These are phyloP conservation scores for Monochamus saltuarius DNA, from an alignment of 1,140 invertebrate species.

Conservation along the genomic window DNA sequence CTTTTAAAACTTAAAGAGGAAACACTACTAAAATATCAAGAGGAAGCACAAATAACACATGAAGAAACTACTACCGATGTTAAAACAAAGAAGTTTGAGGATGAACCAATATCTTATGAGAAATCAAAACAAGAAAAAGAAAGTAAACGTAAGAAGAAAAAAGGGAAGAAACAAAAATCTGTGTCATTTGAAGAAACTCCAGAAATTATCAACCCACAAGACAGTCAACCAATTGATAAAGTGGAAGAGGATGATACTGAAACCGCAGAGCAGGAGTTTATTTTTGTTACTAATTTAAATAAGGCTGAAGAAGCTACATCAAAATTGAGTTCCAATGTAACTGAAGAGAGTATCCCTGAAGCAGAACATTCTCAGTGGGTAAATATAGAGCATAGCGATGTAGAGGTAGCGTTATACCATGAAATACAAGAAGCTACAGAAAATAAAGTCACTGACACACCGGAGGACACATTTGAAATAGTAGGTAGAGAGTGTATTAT, in stretches of 20 bases:
- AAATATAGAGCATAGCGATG: conserved; percentile 9
- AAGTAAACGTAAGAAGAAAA: conserved; percentile 25
- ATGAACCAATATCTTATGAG: conserved; percentile 3
- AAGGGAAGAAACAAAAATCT: conserved; percentile 40
- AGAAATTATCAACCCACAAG: conserved; percentile 36
- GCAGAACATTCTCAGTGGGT: conserved; percentile 23
- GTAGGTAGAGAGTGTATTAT: no score
- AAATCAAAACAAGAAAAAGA: conserved; percentile 10
- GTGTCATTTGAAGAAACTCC: conserved; percentile 43
- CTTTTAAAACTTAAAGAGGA: conserved; percentile 5
- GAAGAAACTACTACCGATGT: background rate
- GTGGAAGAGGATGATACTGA: conserved; percentile 27
- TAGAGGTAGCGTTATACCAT: background rate
- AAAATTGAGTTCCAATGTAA: background rate
- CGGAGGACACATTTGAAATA: no score
- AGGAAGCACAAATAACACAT: conserved; percentile 8
- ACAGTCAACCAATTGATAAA: conserved; percentile 9
- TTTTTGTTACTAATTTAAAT: conserved; percentile 26
- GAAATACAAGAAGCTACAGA: background rate
- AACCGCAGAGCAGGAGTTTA: conserved; percentile 31
- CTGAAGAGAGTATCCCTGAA: conserved; percentile 8
- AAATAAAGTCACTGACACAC: background rate
- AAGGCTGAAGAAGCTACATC: conserved; percentile 9
- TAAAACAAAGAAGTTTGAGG: background rate
- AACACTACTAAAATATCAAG: conserved; percentile 13